phyloP scores from a whole-genome alignment of 2,797 vertebrate genomes.

The Amblyraja radiata region DNA sequence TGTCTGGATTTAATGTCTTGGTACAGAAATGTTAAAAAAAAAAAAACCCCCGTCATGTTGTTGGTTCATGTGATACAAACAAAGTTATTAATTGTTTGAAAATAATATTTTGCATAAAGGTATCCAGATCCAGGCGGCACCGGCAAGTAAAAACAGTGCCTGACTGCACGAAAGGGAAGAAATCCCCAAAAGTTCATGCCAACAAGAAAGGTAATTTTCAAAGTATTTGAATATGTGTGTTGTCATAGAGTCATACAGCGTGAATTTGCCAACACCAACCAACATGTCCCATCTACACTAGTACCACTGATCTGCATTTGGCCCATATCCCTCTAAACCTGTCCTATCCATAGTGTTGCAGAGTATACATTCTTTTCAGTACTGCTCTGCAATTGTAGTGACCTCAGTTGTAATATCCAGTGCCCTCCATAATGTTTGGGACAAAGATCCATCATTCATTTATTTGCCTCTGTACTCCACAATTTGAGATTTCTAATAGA shows the following conservation, averaged over 20 bases:
- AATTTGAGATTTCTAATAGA: no score
- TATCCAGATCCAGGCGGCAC: slow-evolving; percentile 65
- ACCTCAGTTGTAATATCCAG: no score
- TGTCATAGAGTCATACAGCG: neutral
- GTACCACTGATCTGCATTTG: no score
- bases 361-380: neutral
- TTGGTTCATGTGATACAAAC: neutral
- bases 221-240: neutral
- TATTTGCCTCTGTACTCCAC: no score
- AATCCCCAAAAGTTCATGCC: slow-evolving; percentile 15
- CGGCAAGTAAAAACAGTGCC: slow-evolving; percentile 57
- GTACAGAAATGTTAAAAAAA: neutral
- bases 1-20: neutral
- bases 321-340: no score
- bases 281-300: no score
- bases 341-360: neutral
- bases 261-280: no score
- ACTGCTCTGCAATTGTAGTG: neutral
- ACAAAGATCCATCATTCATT: no score
- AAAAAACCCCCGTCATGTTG: neutral
- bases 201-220: neutral
- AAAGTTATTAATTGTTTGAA: neutral
- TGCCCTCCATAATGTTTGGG: no score
- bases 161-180: slow-evolving; percentile 39
- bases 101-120: slow-evolving; percentile 51